A percentile compares a stretch with the other conserved stretches of the same genome.
Conservation (phyloP, 1,140 invertebrate genomes). For the Lanistes nyassanus region DNA sequence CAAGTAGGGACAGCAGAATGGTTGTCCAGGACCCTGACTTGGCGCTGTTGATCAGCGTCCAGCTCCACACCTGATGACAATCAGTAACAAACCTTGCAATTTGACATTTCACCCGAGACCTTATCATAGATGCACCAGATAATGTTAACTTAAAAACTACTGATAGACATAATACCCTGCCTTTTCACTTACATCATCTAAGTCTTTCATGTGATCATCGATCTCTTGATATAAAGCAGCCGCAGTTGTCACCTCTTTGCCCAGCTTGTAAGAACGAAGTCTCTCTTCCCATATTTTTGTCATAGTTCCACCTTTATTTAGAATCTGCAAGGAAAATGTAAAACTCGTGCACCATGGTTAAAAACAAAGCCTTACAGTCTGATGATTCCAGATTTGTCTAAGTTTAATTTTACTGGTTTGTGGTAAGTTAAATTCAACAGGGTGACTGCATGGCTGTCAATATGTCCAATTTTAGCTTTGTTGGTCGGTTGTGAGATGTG, state of each 20-base stretch:
- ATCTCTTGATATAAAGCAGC: slow-evolving; percentile 27
- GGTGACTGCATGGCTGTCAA: no score
- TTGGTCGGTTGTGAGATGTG: no score
- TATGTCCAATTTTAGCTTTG: no score
- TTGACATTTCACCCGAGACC: no score
- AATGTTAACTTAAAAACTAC: no score
- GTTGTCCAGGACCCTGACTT: slow-evolving; percentile 32
- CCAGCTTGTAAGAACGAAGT: slow-evolving; percentile 22
- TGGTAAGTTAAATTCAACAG: no score
- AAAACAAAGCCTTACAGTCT: no score
- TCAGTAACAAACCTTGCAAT: slow-evolving; percentile 1
- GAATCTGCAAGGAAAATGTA: slow-evolving; percentile 11
- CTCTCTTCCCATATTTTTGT: slow-evolving; percentile 24
- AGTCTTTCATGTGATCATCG: slow-evolving; percentile 31
- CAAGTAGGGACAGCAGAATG: slow-evolving; percentile 63
- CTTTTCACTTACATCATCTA: slow-evolving; percentile 27
- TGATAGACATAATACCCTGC: no score
- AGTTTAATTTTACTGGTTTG: no score
- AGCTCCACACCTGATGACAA: slow-evolving; percentile 32
- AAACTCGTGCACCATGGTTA: neutral
- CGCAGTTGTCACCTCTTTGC: neutral
- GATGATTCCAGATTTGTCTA: no score
- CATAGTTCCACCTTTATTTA: neutral
- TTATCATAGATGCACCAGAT: no score
- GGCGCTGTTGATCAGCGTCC: slow-evolving; percentile 32